phyloP scores from a whole-genome alignment of 2,113 vertebrate genomes.

The Embiotoca jacksoni region DNA sequence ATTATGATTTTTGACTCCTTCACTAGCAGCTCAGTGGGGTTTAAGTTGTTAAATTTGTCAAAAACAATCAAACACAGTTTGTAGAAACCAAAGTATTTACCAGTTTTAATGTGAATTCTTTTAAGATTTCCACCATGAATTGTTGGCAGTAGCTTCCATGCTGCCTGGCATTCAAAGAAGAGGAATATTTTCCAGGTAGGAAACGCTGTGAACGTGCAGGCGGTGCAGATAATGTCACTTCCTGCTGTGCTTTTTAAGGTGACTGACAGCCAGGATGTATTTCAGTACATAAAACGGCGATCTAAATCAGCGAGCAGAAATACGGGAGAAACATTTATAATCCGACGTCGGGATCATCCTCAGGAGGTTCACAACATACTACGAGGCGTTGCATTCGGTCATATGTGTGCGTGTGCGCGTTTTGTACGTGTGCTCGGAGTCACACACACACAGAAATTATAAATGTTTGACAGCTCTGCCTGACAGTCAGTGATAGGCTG shows the following conservation, averaged over 20 bases:
- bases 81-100: no score
- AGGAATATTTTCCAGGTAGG: no score
- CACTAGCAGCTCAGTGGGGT: no score
- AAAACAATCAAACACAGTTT: no score
- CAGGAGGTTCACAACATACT: not conserved
- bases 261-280: conserved; percentile 33
- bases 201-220: no score
- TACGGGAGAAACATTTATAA: conserved; percentile 24
- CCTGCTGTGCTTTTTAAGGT: conserved; percentile 3
- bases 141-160: no score
- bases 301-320: conserved; percentile 33
- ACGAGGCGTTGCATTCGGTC: not conserved
- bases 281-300: conserved; percentile 49
- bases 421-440: conserved; percentile 3
- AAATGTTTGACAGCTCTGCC: conserved; percentile 13
- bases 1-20: no score
- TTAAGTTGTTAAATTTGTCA: no score
- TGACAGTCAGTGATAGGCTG: not conserved
- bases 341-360: conserved; percentile 19
- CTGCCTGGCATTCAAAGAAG: no score
- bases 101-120: no score
- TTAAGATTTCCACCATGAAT: no score
- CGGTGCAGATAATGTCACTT: not conserved
- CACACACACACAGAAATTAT: not conserved
- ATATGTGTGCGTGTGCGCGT: not conserved